Evolutionary conservation across 2,113 vertebrate species (phyloP), one percentile per base, ranked within the genome.

Genomic region (Salvator merianae): DNA sequence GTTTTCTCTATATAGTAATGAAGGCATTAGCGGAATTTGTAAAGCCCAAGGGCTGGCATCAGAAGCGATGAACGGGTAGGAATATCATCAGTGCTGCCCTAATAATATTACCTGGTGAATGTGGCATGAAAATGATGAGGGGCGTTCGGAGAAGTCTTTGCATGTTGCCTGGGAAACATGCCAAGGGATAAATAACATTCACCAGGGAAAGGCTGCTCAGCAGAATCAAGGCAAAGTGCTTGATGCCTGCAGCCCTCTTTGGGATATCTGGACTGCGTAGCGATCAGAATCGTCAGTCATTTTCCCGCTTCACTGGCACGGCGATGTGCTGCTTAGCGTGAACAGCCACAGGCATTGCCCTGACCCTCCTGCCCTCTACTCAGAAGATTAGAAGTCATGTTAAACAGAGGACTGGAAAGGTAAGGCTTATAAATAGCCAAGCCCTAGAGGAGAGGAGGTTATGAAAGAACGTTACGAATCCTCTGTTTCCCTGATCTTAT

Each of bases 101-200:
- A 50, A 34, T 47, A 47, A 47, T 66, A 68, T 82, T 34, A 72
- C 80, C 50, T 53, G 78, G 80, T 34, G 69, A 82, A 62, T 59
- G 38, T 65, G 63, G 38, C 72, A 50, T 83, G 81, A 75, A 66
- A 66, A 83, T 75, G 34, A 66, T 75, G 53, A 34, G 62, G 40
- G 32, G 55, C n/a, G 47, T 83, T 66, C 74, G 81, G 59, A 75
- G n/a, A 38, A 50, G 62, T 47, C 12, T 83, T n/a, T n/a, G 55
- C 30, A 65, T 66, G n/a, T 65, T 72, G 20, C 59, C 81, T 75
- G 72, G 40, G 81, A 75, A 66, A 18, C 38, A 14, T 75, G 59
- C 71, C 70, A 75, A 34, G 59, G 75, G 59, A 55, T n/a, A 75
- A 83, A 75, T 65, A 59, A 66, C 81, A 75, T 75, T 50, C 72